phyloP scores from a whole-genome alignment of 2,888 invertebrate genomes.

The Drosophila aldrichi region DNA sequence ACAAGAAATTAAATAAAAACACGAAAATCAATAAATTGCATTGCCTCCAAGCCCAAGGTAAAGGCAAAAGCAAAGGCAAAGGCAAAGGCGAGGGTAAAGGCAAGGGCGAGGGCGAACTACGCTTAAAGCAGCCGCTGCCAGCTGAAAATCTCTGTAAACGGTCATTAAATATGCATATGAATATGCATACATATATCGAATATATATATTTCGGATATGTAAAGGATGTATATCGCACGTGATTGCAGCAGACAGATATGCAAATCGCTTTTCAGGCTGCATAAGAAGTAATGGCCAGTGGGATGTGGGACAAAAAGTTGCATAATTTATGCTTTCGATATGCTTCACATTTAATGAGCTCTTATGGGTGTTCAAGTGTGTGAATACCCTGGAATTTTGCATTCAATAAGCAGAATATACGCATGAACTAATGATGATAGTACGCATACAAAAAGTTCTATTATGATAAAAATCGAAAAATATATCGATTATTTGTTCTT shows the following conservation, averaged over 20 bases:
- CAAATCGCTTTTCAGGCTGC: slow-evolving; percentile 12
- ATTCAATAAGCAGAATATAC: too few relatives aligned
- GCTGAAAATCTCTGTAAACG: slow-evolving; percentile 49
- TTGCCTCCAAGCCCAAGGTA: slow-evolving; percentile 15
- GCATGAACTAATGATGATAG: not conserved
- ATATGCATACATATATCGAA: slow-evolving; percentile 24
- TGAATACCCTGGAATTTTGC: not conserved
- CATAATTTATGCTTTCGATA: slow-evolving; percentile 56
- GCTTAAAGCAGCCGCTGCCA: slow-evolving; percentile 15
- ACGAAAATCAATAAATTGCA: slow-evolving; percentile 77
- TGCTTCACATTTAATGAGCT: slow-evolving; percentile 4
- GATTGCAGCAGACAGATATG: slow-evolving; percentile 14
- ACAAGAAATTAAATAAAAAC: slow-evolving; percentile 68
- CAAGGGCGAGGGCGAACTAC: not conserved
- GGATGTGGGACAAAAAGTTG: slow-evolving; percentile 24
- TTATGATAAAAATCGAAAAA: too few relatives aligned
- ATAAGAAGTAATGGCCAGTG: slow-evolving; percentile 43
- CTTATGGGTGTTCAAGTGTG: not conserved
- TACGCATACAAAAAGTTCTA: too few relatives aligned
- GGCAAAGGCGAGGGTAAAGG: not conserved
- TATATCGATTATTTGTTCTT: too few relatives aligned
- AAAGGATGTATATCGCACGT: slow-evolving; percentile 20
- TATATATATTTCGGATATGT: slow-evolving; percentile 29
- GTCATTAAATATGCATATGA: slow-evolving; percentile 71
- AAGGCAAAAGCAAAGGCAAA: not conserved